These are phyloP conservation scores for Panagrolaimus sp. DNA, from an alignment of 1,140 invertebrate genomes.

Conservation along the genomic window DNA sequence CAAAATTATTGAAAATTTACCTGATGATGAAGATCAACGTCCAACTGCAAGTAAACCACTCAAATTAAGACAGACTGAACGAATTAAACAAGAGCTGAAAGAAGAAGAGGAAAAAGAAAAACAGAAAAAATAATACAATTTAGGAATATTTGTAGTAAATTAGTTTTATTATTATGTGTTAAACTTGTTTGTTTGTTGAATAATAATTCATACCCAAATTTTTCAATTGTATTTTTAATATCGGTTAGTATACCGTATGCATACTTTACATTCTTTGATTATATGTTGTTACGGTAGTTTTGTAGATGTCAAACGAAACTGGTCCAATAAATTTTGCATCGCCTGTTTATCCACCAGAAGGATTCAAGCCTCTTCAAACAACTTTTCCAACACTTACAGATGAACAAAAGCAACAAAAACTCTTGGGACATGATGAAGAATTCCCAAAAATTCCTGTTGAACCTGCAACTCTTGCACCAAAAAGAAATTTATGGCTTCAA, in stretches of 20 bases:
- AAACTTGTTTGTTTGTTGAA: conserved; percentile 11
- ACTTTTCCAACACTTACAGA: not conserved
- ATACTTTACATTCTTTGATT: too few relatives aligned
- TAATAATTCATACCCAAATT: too few relatives aligned
- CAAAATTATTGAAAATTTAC: not conserved
- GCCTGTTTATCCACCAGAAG: not conserved
- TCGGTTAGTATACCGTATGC: too few relatives aligned
- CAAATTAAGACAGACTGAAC: not conserved
- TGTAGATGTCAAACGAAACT: not conserved
- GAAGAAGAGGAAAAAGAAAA: not conserved
- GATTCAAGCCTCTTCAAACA: not conserved
- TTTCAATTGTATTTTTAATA: too few relatives aligned
- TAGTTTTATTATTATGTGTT: conserved; percentile 7
- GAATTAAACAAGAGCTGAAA: not conserved
- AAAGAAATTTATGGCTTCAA: not conserved
- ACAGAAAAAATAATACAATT: not conserved
- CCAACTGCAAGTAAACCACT: not conserved
- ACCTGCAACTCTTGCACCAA: not conserved
- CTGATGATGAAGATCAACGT: not conserved
- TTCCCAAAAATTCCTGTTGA: conserved; percentile 10
- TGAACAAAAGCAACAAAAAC: not conserved
- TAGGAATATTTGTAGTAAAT: not conserved
- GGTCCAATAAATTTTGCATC: not conserved
- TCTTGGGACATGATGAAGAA: not conserved
- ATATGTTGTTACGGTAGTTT: not conserved